A percentile compares a stretch with the other conserved stretches of the same genome.
phyloP scores from a whole-genome alignment of 2,113 vertebrate genomes.

The Trachemys scripta region DNA sequence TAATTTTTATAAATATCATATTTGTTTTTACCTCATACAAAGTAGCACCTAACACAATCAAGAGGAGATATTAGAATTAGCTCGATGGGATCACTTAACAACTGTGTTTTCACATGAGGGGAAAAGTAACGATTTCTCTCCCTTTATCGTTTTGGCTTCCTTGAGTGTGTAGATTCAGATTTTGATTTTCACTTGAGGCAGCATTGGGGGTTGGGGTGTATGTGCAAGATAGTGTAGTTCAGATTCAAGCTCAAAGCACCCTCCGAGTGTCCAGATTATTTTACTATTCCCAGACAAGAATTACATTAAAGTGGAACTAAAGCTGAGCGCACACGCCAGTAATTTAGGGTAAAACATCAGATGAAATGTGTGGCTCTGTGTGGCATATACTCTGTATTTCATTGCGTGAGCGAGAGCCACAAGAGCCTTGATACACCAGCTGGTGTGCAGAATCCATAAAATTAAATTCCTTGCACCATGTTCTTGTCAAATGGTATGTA shows the following conservation, averaged over 20 bases:
- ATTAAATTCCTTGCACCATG: background rate
- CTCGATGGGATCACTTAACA: background rate
- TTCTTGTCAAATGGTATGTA: background rate
- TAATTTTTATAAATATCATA: too few relatives aligned
- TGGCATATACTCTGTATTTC: background rate
- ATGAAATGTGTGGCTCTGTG: background rate
- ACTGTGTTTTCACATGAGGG: background rate
- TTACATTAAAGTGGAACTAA: background rate
- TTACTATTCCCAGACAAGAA: background rate
- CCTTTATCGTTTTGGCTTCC: background rate
- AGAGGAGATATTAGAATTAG: background rate
- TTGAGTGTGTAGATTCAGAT: background rate
- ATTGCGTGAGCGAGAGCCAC: background rate
- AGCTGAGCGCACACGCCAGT: background rate
- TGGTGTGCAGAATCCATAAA: background rate
- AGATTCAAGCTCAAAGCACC: background rate
- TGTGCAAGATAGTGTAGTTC: background rate
- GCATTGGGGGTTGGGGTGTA: background rate
- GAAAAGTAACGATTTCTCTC: background rate
- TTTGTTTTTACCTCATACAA: too few relatives aligned
- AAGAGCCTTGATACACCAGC: background rate
- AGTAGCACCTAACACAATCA: too few relatives aligned
- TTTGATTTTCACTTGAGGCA: background rate
- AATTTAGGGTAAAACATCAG: background rate
- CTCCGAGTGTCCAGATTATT: background rate